phyloP scores from a whole-genome alignment of 1,140 invertebrate genomes.

The Ladona fulva region DNA sequence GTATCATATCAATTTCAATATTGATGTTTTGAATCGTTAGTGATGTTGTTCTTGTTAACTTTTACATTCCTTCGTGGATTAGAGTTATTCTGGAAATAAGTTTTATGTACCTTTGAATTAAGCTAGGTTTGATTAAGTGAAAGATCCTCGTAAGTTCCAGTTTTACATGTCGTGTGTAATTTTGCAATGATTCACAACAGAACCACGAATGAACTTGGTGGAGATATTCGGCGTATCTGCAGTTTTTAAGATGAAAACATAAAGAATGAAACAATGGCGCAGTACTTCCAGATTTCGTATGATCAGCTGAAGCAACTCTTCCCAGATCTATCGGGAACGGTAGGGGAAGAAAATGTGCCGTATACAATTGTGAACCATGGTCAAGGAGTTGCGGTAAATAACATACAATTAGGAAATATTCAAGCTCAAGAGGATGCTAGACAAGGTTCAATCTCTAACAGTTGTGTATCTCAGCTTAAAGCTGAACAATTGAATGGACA shows the following conservation, averaged over 20 bases:
- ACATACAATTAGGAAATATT: background rate
- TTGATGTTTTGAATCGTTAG: too few species aligned
- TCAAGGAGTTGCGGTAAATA: background rate
- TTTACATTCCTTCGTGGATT: too few species aligned
- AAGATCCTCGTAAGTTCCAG: too few species aligned
- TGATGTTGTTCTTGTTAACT: too few species aligned
- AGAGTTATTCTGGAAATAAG: too few species aligned
- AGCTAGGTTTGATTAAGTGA: too few species aligned
- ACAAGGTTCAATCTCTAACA: background rate
- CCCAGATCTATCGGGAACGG: background rate
- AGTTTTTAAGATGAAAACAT: background rate
- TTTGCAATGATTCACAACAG: too few species aligned
- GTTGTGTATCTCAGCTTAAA: background rate
- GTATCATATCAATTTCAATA: too few species aligned
- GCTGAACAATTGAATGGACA: background rate
- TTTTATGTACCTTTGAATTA: too few species aligned
- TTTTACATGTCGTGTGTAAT: too few species aligned
- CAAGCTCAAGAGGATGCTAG: background rate
- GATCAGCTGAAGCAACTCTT: background rate
- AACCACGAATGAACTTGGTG: too few species aligned
- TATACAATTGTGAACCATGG: background rate
- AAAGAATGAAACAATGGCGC: background rate
- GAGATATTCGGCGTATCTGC: too few species aligned
- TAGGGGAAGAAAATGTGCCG: background rate
- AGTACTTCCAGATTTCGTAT: background rate